phyloP scores from a whole-genome alignment of 2,888 invertebrate genomes.

The Leptodirus hochenwartii region DNA sequence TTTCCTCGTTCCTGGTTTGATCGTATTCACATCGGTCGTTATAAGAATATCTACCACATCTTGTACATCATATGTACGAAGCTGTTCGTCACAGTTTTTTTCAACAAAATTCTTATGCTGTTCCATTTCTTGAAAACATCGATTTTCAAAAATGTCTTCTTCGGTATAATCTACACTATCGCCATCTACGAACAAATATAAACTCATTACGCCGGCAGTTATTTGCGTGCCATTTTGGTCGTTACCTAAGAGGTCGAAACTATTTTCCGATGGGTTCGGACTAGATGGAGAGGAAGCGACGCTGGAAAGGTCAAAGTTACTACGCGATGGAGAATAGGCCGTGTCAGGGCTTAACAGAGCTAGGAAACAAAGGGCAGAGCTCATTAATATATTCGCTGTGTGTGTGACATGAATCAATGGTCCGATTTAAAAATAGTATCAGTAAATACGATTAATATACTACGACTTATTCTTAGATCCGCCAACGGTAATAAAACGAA shows the following conservation, averaged over 20 bases:
- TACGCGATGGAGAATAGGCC: slow-evolving; percentile 16
- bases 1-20: slow-evolving; percentile 35
- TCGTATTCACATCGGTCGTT: slow-evolving; percentile 34
- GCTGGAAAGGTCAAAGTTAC: slow-evolving; percentile 13
- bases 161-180: slow-evolving; percentile 30
- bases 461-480: too few relatives aligned
- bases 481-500: too few relatives aligned
- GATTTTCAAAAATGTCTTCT: slow-evolving; percentile 30
- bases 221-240: too few relatives aligned
- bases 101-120: slow-evolving; percentile 24
- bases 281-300: slow-evolving; percentile 17
- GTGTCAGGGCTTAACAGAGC: slow-evolving; percentile 15
- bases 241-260: too few relatives aligned
- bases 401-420: too few relatives aligned
- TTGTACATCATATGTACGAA: slow-evolving; percentile 16
- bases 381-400: slow-evolving; percentile 6
- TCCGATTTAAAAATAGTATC: too few relatives aligned
- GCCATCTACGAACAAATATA: too few relatives aligned
- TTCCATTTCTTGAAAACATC: slow-evolving; percentile 33
- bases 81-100: slow-evolving; percentile 19
- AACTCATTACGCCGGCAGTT: too few relatives aligned
- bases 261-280: slow-evolving; percentile 21
- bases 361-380: too few relatives aligned
- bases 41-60: slow-evolving; percentile 34
- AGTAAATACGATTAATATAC: too few relatives aligned